Conservation (phyloP, 2,888 invertebrate genomes). For the Amorpha juglandis region DNA sequence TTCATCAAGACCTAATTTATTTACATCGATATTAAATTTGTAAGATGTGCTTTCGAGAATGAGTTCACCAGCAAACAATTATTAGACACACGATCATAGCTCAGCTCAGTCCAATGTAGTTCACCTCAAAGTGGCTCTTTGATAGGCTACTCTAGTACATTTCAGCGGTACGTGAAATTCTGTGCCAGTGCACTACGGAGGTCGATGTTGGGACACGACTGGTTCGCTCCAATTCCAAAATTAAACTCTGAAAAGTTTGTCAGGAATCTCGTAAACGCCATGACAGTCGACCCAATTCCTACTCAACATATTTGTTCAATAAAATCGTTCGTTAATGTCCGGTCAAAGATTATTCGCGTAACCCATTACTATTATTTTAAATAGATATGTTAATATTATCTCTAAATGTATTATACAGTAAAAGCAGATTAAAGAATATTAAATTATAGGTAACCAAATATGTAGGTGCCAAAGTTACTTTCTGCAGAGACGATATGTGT, state of each 20-base stretch:
- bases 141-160: background rate
- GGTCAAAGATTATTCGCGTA: slow-evolving; percentile 4
- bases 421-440: too few species aligned
- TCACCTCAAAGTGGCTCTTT: background rate
- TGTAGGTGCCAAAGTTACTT: too few species aligned
- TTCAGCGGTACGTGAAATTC: background rate
- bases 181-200: background rate
- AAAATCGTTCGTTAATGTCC: slow-evolving; percentile 26
- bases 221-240: slow-evolving; percentile 23
- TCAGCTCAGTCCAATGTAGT: too few species aligned
- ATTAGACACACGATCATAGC: too few species aligned
- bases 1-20: too few species aligned
- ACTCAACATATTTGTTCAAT: slow-evolving; percentile 35
- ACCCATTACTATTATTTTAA: background rate
- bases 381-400: background rate
- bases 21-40: too few species aligned
- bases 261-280: slow-evolving; percentile 30
- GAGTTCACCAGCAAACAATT: background rate
- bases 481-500: too few species aligned
- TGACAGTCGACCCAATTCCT: slow-evolving; percentile 35
- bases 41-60: too few species aligned
- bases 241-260: slow-evolving; percentile 27
- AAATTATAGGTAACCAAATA: too few species aligned
- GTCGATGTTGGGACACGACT: slow-evolving; percentile 1
- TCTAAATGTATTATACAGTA: too few species aligned